Evolutionary conservation across 1,140 invertebrate genomes (phyloP).

Genomic region (Cyrtorhinus lividipennis): DNA sequence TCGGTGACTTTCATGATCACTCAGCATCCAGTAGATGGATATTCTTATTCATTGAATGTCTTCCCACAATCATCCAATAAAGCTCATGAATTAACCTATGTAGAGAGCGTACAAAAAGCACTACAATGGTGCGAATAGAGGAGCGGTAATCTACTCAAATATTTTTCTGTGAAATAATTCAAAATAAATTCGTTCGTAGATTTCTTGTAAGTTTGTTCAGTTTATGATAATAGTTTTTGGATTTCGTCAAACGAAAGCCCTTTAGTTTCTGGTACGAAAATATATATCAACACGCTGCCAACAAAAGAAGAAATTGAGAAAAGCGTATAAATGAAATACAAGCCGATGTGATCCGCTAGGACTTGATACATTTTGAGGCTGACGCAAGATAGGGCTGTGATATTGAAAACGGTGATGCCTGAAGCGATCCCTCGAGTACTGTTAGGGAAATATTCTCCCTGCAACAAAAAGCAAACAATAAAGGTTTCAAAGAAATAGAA

Average conservation of each 20-base stretch:
- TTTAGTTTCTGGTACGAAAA: conserved; percentile 67
- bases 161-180: too few species aligned
- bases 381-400: conserved; percentile 34
- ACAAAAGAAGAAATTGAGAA: conserved; percentile 54
- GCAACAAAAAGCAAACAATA: conserved; percentile 9
- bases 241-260: conserved; percentile 63
- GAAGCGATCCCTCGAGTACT: conserved; percentile 22
- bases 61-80: too few species aligned
- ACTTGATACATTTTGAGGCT: conserved; percentile 58
- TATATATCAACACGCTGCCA: conserved; percentile 40
- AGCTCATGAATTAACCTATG: too few species aligned
- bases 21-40: too few species aligned
- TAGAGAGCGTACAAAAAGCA: too few species aligned
- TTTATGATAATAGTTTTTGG: conserved; percentile 33
- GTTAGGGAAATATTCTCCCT: conserved; percentile 23
- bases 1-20: too few species aligned
- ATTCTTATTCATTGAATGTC: too few species aligned
- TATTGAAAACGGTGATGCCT: conserved; percentile 19
- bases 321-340: conserved; percentile 59
- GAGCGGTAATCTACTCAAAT: too few species aligned
- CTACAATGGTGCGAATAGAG: too few species aligned
- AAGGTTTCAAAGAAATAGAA: not conserved
- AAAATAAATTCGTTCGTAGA: too few species aligned
- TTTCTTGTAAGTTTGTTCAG: too few species aligned
- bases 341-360: conserved; percentile 42